Evolutionary conservation across 2,113 vertebrate genomes (phyloP).

Genomic region (Piprites chloris): DNA sequence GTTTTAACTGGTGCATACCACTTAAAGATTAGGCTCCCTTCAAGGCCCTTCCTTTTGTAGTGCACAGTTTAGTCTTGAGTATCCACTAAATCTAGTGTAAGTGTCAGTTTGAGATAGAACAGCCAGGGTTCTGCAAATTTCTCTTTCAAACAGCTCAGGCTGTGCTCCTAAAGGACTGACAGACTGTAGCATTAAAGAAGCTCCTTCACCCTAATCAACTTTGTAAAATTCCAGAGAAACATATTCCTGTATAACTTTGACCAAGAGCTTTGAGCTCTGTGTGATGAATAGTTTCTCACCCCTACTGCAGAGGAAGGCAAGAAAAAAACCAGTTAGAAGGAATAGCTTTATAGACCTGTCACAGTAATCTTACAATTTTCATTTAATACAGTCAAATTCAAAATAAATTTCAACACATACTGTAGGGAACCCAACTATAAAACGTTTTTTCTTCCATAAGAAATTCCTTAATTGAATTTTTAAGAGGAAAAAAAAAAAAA

Average conservation of each 20-base stretch:
- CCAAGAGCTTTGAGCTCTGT: constrained; percentile 9
- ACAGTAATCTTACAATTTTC: constrained; percentile 24
- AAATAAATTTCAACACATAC: constrained; percentile 26
- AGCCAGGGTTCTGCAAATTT: constrained; percentile 46
- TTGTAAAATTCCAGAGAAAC: constrained; percentile 9
- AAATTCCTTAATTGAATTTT: not conserved
- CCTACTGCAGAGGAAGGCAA: not conserved
- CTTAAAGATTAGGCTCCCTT: constrained; percentile 46
- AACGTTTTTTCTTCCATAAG: not conserved
- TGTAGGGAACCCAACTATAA: not conserved
- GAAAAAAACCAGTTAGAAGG: not conserved
- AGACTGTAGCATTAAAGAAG: constrained; percentile 11
- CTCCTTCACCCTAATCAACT: constrained; percentile 14
- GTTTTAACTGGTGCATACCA: constrained; percentile 41
- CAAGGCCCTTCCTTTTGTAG: constrained; percentile 48
- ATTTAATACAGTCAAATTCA: not conserved
- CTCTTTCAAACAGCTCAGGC: constrained; percentile 31
- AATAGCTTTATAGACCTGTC: constrained; percentile 5
- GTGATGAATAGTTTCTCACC: not conserved
- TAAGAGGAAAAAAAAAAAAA: not conserved
- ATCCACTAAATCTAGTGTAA: constrained; percentile 45
- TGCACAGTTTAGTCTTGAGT: constrained; percentile 23
- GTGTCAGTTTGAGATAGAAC: constrained; percentile 61
- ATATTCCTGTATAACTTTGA: not conserved
- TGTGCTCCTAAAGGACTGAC: not conserved